Percentiles rank a stretch among this genome's conserved stretches.
Conservation (phyloP, 2,113 vertebrate genomes). For the Mus musculus region GRCm39 chr8:43809501-43810000, state of each 20-base stretch:
- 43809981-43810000: constrained; percentile 40
- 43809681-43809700: constrained; percentile 67
- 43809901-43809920: constrained; percentile 17
- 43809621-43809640: constrained; percentile 81
- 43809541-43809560: constrained; percentile 71
- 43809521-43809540: constrained; percentile 70
- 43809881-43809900: background rate
- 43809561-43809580: constrained; percentile 72
- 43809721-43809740: constrained; percentile 67
- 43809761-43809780: constrained; percentile 73
- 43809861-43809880: constrained; percentile 1
- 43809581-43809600: constrained; percentile 70
- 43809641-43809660: constrained; percentile 73
- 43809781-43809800: constrained; percentile 66
- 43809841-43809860: background rate
- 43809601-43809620: constrained; percentile 82
- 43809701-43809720: constrained; percentile 61
- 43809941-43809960: background rate
- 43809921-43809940: constrained; percentile 36
- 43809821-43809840: constrained; percentile 52
- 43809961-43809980: constrained; percentile 57
- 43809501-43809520: constrained; percentile 84
- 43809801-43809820: constrained; percentile 27
- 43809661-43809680: constrained; percentile 71
- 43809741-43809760: constrained; percentile 78